These are phyloP conservation scores for Tachycineta bicolor DNA, from an alignment of 2,113 vertebrate species.

Conservation along the genomic window DNA sequence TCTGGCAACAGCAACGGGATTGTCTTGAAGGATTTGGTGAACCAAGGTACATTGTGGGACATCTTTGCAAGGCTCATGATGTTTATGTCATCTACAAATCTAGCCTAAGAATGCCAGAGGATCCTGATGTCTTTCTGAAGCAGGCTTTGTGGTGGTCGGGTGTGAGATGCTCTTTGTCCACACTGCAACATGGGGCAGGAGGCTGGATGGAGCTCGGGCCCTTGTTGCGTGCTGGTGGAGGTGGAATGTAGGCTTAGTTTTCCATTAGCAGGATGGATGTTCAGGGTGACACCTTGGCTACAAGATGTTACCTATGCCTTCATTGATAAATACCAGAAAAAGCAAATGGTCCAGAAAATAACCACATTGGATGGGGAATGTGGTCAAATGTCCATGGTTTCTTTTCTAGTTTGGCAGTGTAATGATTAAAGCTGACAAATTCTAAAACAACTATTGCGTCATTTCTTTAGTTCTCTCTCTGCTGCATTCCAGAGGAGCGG, in stretches of 20 bases:
- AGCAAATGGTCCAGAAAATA: not conserved
- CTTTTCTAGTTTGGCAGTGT: not conserved
- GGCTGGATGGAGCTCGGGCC: not conserved
- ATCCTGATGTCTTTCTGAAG: not conserved
- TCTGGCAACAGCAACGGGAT: not conserved
- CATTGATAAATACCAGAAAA: not conserved
- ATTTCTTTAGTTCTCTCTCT: not conserved
- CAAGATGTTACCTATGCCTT: not conserved
- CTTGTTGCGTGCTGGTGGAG: not conserved
- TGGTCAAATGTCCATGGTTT: not conserved
- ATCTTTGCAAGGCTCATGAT: not conserved
- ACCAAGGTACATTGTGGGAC: not conserved
- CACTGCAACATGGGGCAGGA: not conserved
- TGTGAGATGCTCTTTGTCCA: not conserved
- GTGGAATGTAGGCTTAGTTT: not conserved
- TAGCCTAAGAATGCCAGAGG: not conserved
- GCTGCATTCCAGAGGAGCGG: not conserved
- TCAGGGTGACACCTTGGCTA: not conserved
- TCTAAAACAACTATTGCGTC: not conserved
- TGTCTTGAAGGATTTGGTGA: not conserved
- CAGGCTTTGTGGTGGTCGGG: not conserved
- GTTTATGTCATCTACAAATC: not conserved
- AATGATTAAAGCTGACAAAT: not conserved
- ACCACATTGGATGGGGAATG: not conserved
- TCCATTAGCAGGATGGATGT: not conserved